Base-by-base conservation (phyloP, 2,888 invertebrate genomes). In the Xestia sexstrigata region DNA sequence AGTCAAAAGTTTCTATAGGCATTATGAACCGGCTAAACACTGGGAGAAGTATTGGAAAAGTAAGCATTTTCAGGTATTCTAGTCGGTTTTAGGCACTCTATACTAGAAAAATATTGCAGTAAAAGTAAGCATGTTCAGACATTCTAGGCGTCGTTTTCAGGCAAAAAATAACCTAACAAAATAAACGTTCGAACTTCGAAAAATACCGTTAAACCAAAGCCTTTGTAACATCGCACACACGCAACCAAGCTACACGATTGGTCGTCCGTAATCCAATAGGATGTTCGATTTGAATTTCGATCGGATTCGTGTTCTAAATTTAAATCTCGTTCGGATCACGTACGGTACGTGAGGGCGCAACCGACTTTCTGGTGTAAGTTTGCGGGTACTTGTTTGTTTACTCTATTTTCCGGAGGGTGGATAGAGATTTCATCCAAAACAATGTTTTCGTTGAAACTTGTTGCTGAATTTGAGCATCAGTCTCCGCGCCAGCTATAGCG, bases 311-410 rank as follows among this genome's bases (percentile, higher is more conserved):
- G 88, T 88, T 88, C 88, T 83, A 86, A 87, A 88, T 88, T 88
- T 89, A 89, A 88, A 88, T 88, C 82, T 85, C 45, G 86, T 86
- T 84, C 81, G 83, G 82, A 89, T 86, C 88, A 87, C 88, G 89
- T 89, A 83, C 86, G 73, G 75, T 47, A 87, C 86, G 88, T 87
- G 89, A 81, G 83, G 82, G 79, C 78, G 85, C 80, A 74, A 88
- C 85, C 74, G 83, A 73, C 82, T 76, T 83, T 76, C 77, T 78
- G 63, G 62, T 85, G 83, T 76, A 83, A 82, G 83, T 87, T 82
- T 39, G 74, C 35, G 70, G 82, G 87, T 81, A 88, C 35, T 82
- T 77, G 87, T 85, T 73, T 76, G 78, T 81, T 58, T 75, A 67
- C 52, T 42, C 39, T 0, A 49, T 79, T 79, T 74, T 52, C 35